Percentiles rank a stretch among this genome's conserved stretches.
phyloP scores from a whole-genome alignment of 2,113 vertebrate genomes.

The Zapornia atra region DNA sequence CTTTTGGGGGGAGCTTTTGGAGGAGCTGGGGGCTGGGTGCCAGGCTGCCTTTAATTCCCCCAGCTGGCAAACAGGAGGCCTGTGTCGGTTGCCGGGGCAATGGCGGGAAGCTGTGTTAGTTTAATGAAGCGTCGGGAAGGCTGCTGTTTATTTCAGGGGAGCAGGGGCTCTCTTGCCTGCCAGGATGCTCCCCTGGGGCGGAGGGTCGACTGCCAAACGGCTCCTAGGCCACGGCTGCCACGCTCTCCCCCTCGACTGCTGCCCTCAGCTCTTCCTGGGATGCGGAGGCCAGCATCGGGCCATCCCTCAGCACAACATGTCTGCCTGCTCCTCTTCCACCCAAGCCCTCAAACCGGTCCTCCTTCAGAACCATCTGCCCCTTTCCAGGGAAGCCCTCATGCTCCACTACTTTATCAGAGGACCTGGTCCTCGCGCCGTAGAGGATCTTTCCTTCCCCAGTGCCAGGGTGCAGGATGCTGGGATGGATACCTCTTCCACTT shows the following conservation, averaged over 20 bases:
- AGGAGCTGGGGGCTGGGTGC: slow-evolving; percentile 27
- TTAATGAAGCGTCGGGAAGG: slow-evolving; percentile 63
- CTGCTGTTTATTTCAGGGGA: slow-evolving; percentile 45
- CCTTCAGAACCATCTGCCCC: fast-evolving
- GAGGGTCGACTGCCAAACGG: not conserved
- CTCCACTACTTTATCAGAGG: fast-evolving
- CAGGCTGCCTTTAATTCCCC: slow-evolving; percentile 65
- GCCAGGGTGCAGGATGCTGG: not conserved
- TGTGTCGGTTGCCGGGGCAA: slow-evolving; percentile 61
- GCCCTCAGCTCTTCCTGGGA: not conserved
- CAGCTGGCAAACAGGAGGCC: slow-evolving; percentile 68
- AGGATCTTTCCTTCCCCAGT: not conserved
- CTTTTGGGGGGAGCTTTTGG: not conserved
- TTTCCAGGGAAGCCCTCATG: not conserved
- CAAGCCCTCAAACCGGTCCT: not conserved
- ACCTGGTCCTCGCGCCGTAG: fast-evolving
- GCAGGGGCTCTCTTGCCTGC: not conserved
- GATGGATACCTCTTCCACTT: not conserved
- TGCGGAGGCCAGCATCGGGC: fast-evolving
- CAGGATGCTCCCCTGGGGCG: not conserved
- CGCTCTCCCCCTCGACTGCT: not conserved
- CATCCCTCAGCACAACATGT: not conserved
- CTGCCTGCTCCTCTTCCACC: not conserved
- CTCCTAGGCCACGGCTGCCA: not conserved
- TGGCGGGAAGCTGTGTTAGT: slow-evolving; percentile 60